Percentiles rank a stretch among this genome's conserved stretches.
Conservation (phyloP, 2,113 vertebrate genomes). For the Dolichotis patagonum region DNA sequence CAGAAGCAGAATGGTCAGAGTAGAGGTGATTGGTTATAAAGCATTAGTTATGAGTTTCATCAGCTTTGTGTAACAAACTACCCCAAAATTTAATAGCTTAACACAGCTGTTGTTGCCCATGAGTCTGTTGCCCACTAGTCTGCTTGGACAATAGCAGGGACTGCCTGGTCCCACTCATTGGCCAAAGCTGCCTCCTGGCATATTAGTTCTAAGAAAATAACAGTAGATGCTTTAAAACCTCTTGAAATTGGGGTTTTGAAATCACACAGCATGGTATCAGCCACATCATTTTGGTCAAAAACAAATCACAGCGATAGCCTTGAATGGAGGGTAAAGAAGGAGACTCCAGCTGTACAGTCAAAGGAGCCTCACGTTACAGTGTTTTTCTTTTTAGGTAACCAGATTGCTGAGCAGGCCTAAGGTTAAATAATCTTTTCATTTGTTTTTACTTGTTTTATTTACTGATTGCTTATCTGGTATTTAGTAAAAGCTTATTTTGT, state of each 20-base stretch:
- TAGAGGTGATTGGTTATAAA: background rate
- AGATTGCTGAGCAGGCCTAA: slow-evolving; percentile 35
- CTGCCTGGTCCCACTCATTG: background rate
- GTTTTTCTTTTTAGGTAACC: background rate
- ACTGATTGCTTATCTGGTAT: slow-evolving; percentile 35
- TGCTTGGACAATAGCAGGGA: background rate
- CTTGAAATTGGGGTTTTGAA: background rate
- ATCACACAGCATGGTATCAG: background rate
- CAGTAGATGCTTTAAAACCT: background rate
- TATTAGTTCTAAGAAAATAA: background rate
- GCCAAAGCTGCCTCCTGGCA: background rate
- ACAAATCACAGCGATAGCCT: background rate
- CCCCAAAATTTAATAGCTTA: background rate
- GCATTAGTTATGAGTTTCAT: background rate
- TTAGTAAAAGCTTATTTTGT: slow-evolving; percentile 17
- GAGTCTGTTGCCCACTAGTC: background rate
- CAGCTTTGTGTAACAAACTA: background rate
- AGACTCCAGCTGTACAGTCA: background rate
- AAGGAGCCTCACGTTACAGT: background rate
- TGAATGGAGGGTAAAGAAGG: background rate
- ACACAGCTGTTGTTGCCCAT: background rate
- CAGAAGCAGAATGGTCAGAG: background rate
- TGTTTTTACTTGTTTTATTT: slow-evolving; percentile 33
- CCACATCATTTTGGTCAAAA: slow-evolving; percentile 11
- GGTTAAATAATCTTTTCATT: slow-evolving; percentile 27